Percentiles rank a stretch among this genome's conserved stretches.
Evolutionary conservation across 2,888 invertebrate genomes (phyloP).

Genomic region (Leptinotarsa rubiginosa): DNA sequence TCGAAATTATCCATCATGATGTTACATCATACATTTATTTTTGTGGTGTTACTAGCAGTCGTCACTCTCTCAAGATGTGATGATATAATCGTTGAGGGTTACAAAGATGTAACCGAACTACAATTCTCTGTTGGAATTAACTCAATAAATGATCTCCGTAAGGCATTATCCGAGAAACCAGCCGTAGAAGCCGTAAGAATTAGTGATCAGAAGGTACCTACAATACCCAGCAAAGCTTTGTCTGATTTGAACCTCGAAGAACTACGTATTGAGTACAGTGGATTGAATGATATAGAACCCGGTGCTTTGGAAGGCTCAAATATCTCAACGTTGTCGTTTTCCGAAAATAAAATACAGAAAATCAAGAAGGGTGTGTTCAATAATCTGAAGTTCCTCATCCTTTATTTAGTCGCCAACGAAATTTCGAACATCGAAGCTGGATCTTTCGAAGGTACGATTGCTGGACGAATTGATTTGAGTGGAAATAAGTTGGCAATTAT

Average conservation of each 20-base stretch:
- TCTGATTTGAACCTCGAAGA: slow-evolving; percentile 2
- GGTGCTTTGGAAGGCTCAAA: slow-evolving; percentile 1
- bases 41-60: neutral
- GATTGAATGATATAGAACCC: slow-evolving; percentile 9
- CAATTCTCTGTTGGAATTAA: neutral
- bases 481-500: slow-evolving; percentile 17
- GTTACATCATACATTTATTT: neutral
- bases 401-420: neutral
- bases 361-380: slow-evolving; percentile 23
- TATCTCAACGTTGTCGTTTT: neutral
- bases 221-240: slow-evolving; percentile 1
- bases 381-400: neutral
- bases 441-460: slow-evolving; percentile 8
- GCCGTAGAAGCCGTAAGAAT: slow-evolving; percentile 5
- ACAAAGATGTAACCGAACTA: slow-evolving; percentile 5
- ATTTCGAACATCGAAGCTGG: slow-evolving; percentile 22
- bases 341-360: slow-evolving; percentile 1
- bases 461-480: neutral
- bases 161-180: neutral
- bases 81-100: slow-evolving; percentile 18
- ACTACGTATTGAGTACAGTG: neutral
- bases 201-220: slow-evolving; percentile 17
- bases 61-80: slow-evolving; percentile 3
- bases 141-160: neutral
- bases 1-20: neutral